These are phyloP conservation scores for Asarcornis scutulata DNA, from an alignment of 2,113 vertebrate genomes.

Conservation along the genomic window DNA sequence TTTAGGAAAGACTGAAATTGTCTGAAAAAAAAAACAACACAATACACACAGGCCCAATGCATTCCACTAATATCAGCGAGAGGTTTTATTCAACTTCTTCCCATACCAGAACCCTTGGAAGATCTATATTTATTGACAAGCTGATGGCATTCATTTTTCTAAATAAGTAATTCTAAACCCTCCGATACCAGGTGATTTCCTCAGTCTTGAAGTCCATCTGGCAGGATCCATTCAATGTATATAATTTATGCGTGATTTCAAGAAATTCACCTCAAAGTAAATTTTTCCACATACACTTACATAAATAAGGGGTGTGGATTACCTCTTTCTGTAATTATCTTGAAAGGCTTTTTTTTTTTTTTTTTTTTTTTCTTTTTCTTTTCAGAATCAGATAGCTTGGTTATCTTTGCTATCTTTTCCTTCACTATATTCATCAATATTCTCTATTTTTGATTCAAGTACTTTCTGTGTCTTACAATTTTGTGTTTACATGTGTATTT, in stretches of 20 bases:
- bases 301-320: background rate
- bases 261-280: background rate
- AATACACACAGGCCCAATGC: fast-evolving
- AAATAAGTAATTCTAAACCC: background rate
- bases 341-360: background rate
- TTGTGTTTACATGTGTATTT: background rate
- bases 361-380: background rate
- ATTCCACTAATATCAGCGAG: background rate
- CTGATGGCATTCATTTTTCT: background rate
- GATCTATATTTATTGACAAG: background rate
- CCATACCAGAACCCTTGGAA: background rate
- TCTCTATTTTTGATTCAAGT: background rate
- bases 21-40: background rate
- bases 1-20: background rate
- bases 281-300: background rate
- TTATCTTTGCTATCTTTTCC: background rate
- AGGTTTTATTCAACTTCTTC: background rate
- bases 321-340: background rate
- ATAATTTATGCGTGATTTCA: background rate
- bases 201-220: background rate
- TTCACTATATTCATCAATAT: background rate
- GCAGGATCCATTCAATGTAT: background rate
- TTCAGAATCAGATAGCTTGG: background rate
- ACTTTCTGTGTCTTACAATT: background rate
- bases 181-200: background rate